Conservation (phyloP, 2,113 vertebrate genomes). For the Larimichthys polyactis region DNA sequence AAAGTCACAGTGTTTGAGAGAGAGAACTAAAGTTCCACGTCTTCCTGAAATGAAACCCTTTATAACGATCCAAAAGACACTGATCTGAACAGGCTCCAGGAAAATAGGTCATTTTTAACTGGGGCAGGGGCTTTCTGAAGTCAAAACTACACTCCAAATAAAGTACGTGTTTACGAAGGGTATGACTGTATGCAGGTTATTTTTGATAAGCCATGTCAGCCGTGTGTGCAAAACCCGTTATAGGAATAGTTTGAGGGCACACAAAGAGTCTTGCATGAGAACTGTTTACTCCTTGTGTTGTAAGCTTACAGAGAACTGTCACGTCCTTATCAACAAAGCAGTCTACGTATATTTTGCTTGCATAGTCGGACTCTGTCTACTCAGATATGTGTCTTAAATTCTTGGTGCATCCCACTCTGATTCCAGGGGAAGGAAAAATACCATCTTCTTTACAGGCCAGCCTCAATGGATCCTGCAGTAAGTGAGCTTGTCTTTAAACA, state of each 20-base stretch:
- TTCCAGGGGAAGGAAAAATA: constrained; percentile 85
- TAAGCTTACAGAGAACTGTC: not conserved
- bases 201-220: constrained; percentile 34
- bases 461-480: constrained; percentile 90
- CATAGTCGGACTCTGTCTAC: not conserved
- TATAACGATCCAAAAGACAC: not conserved
- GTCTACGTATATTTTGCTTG: not conserved
- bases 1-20: not conserved
- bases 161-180: constrained; percentile 51
- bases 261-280: not conserved
- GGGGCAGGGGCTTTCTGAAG: constrained; percentile 26
- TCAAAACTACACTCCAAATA: constrained; percentile 26
- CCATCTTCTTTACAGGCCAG: constrained; percentile 88
- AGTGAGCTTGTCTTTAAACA: constrained; percentile 74
- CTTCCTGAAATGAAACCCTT: constrained; percentile 8
- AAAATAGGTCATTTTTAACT: constrained; percentile 50
- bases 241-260: not conserved
- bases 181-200: constrained; percentile 11
- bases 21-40: not conserved
- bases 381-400: constrained; percentile 5
- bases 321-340: not conserved
- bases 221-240: constrained; percentile 11
- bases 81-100: constrained; percentile 18
- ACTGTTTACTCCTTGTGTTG: not conserved
- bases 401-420: constrained; percentile 28